These are phyloP conservation scores for Acyrthosiphon pisum DNA, from an alignment of 1,140 invertebrate genomes.

Conservation along the genomic window DNA sequence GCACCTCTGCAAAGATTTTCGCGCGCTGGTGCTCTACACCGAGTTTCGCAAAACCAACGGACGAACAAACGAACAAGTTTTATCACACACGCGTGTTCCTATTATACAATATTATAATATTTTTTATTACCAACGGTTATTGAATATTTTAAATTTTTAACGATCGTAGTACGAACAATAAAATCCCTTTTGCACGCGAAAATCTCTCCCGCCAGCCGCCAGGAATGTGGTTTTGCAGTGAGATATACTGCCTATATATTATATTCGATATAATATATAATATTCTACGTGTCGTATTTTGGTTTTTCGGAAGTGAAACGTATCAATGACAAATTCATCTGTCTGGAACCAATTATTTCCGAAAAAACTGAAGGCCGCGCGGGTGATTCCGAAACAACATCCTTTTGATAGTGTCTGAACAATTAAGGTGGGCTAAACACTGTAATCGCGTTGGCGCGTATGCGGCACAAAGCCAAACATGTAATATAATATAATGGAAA, in stretches of 20 bases:
- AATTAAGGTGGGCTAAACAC: not conserved
- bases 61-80: not conserved
- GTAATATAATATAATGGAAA: not conserved
- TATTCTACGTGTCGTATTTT: not conserved
- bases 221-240: not conserved
- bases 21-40: not conserved
- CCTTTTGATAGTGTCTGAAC: not conserved
- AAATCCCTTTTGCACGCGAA: not conserved
- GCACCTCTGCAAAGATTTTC: not conserved
- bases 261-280: not conserved
- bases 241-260: not conserved
- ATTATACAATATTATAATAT: not conserved
- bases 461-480: not conserved
- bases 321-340: not conserved
- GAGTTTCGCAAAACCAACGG: not conserved
- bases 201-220: not conserved
- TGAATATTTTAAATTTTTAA: not conserved
- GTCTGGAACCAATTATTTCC: constrained; percentile 27
- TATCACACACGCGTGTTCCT: not conserved
- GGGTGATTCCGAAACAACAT: not conserved
- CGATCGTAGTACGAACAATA: not conserved
- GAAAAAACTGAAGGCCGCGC: not conserved
- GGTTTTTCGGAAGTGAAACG: not conserved
- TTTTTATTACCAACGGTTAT: not conserved
- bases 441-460: not conserved